These are phyloP conservation scores for Drosophila asahinai DNA, from an alignment of 1,140 invertebrate genomes.

Conservation along the genomic window DNA sequence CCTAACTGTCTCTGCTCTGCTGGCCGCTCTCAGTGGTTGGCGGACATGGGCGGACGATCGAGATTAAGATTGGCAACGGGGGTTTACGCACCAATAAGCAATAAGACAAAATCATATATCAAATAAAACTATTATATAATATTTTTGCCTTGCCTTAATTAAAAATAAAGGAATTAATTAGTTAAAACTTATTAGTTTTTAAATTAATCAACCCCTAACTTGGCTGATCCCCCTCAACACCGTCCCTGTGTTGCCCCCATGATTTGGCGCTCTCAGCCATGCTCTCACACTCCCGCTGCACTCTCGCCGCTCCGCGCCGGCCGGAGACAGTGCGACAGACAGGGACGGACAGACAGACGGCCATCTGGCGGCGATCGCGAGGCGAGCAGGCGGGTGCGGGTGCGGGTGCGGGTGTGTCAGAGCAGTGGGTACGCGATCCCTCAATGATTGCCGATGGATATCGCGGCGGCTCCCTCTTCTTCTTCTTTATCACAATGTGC, in stretches of 20 bases:
- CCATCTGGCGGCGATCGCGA: slow-evolving; percentile 21
- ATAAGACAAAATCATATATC: too few relatives aligned
- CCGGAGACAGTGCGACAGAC: slow-evolving; percentile 31
- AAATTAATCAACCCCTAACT: not conserved
- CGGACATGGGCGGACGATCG: not conserved
- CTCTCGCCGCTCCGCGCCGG: not conserved
- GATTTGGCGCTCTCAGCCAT: slow-evolving; percentile 21
- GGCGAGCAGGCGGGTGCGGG: not conserved
- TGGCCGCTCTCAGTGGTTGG: not conserved
- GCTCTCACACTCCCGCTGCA: slow-evolving; percentile 1
- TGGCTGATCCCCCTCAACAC: not conserved
- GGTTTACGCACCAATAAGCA: not conserved
- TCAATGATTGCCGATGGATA: slow-evolving; percentile 55
- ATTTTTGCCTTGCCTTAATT: not conserved
- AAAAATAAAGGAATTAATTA: not conserved
- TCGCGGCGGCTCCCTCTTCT: slow-evolving; percentile 16
- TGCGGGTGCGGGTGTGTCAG: slow-evolving; percentile 14
- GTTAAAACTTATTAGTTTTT: not conserved
- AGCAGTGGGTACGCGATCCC: slow-evolving; percentile 20
- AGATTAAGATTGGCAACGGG: not conserved
- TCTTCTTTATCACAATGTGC: slow-evolving; percentile 17
- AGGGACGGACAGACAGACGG: slow-evolving; percentile 12
- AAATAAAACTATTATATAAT: too few relatives aligned
- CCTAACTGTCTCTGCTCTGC: slow-evolving; percentile 25
- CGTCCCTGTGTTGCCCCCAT: slow-evolving; percentile 10